A percentile compares a stretch with the other conserved stretches of the same genome.
These are phyloP conservation scores for Arctia plantaginis DNA, from an alignment of 2,888 invertebrate genomes.

Conservation along the genomic window DNA sequence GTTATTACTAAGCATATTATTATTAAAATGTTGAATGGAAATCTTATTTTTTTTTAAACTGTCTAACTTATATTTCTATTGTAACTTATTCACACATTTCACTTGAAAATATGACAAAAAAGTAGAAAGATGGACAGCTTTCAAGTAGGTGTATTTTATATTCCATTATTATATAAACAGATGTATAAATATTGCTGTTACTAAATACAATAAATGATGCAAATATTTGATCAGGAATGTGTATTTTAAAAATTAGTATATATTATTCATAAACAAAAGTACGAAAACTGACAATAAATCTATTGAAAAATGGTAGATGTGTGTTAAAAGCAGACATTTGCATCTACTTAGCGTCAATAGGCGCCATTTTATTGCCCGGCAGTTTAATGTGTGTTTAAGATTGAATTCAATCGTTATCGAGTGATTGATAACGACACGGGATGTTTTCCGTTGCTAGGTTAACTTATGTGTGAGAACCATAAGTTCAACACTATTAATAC, in stretches of 20 bases:
- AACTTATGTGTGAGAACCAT: constrained; percentile 49
- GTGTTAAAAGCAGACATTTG: constrained; percentile 33
- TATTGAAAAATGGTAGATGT: constrained; percentile 12
- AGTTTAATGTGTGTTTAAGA: constrained; percentile 11
- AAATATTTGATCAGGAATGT: not conserved
- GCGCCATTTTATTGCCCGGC: constrained; percentile 31
- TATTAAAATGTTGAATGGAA: no score
- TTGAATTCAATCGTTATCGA: constrained; percentile 26
- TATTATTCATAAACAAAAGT: constrained; percentile 16
- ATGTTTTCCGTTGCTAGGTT: constrained; percentile 20
- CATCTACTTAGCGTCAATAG: constrained; percentile 38
- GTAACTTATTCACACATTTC: no score
- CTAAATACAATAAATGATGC: not conserved
- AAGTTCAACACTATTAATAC: constrained; percentile 45
- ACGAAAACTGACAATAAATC: constrained; percentile 18
- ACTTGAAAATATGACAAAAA: no score
- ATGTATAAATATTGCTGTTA: not conserved
- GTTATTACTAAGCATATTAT: no score
- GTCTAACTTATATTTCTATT: no score
- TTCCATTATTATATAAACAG: no score
- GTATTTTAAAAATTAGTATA: not conserved
- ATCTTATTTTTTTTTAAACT: no score
- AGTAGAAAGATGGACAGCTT: no score
- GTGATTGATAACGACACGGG: constrained; percentile 30
- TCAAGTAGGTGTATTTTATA: no score